phyloP scores from a whole-genome alignment of 2,797 vertebrate species.

The Anabas testudineus region DNA sequence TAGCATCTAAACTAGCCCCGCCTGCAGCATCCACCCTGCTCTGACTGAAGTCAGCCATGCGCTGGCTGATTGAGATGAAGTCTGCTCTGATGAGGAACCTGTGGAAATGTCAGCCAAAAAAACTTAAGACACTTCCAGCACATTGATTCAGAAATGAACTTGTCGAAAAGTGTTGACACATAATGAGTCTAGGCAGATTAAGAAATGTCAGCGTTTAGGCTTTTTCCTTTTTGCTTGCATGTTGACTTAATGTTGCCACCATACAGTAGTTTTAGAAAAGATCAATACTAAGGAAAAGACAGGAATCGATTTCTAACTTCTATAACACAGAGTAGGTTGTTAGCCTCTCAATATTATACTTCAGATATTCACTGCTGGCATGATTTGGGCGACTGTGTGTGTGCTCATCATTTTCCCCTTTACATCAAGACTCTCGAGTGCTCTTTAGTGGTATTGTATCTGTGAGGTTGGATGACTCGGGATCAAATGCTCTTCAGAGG shows the following conservation, averaged over 20 bases:
- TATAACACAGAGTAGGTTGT: background rate
- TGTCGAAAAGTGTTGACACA: background rate
- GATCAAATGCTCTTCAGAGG: conserved; percentile 51
- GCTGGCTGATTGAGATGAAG: background rate
- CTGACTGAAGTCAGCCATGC: background rate
- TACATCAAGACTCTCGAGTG: conserved; percentile 43
- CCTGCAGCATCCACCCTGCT: background rate
- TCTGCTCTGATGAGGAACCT: background rate
- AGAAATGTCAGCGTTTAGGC: too few species aligned
- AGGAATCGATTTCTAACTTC: too few species aligned
- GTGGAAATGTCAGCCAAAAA: background rate
- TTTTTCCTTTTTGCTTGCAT: too few species aligned
- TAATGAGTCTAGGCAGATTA: background rate
- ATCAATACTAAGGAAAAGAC: too few species aligned
- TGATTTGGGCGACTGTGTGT: conserved; percentile 41
- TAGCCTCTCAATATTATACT: conserved; percentile 30
- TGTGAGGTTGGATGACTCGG: conserved; percentile 38
- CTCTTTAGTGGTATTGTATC: conserved; percentile 63
- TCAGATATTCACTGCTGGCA: conserved; percentile 38
- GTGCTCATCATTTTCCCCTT: background rate
- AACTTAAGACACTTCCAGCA: background rate
- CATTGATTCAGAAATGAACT: background rate
- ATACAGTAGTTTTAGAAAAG: too few species aligned
- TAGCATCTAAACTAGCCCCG: background rate
- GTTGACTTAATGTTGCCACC: too few species aligned